Conservation (phyloP, 2,888 invertebrate genomes). For the Cheilosia pagana region DNA sequence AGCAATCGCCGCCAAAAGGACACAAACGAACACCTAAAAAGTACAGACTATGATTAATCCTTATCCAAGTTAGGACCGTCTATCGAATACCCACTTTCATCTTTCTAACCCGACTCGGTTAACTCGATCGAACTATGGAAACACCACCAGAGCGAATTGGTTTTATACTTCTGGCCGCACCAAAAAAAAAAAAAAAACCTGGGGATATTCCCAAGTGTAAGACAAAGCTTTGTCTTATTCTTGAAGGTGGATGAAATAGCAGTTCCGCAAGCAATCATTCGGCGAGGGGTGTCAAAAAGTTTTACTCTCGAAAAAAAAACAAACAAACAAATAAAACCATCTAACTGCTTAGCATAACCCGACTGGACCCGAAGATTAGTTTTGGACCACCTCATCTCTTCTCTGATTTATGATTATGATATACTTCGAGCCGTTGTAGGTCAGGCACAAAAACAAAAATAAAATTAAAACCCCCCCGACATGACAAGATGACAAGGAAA, state of each 20-base stretch:
- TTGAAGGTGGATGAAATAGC: constrained; percentile 8
- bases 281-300: neutral
- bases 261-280: constrained; percentile 26
- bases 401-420: neutral
- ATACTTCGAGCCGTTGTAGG: constrained; percentile 4
- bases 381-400: neutral
- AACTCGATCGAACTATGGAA: constrained; percentile 54
- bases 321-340: neutral
- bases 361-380: constrained; percentile 14
- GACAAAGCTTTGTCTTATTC: constrained; percentile 6
- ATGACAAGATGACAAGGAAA: too few species aligned
- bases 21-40: constrained; percentile 53
- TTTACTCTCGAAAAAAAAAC: constrained; percentile 8
- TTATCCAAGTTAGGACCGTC: neutral
- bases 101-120: constrained; percentile 10
- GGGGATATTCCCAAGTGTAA: constrained; percentile 7
- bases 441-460: neutral
- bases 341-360: constrained; percentile 47
- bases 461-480: too few species aligned
- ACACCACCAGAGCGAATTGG: constrained; percentile 22
- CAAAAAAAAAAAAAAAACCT: constrained; percentile 1
- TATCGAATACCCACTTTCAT: constrained; percentile 51
- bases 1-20: constrained; percentile 52
- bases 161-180: constrained; percentile 62
- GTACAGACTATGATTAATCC: constrained; percentile 18